A percentile compares a stretch with the other conserved stretches of the same genome.
These are phyloP conservation scores for Pempheris klunzingeri DNA, from an alignment of 2,797 vertebrate genomes.

Conservation along the genomic window DNA sequence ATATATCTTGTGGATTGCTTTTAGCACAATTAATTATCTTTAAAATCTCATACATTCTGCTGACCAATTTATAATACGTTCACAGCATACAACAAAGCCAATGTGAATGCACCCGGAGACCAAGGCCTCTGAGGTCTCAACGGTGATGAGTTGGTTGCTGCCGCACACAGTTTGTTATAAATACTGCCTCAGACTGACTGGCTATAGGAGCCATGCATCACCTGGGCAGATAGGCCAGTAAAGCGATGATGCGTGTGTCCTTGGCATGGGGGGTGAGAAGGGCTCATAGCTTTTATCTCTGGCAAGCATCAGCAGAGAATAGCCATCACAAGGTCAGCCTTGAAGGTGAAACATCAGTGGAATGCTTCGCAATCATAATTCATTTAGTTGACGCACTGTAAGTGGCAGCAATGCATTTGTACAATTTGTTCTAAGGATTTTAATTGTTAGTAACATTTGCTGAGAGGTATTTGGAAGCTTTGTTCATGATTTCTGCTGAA, in stretches of 20 bases:
- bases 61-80: constrained; percentile 35
- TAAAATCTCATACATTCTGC: constrained; percentile 9
- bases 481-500: constrained; percentile 29
- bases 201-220: constrained; percentile 82
- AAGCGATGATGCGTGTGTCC: constrained; percentile 81
- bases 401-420: constrained; percentile 55
- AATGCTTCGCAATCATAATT: constrained; percentile 68
- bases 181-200: constrained; percentile 76
- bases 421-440: constrained; percentile 58
- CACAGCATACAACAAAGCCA: constrained; percentile 35
- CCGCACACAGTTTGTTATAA: constrained; percentile 76
- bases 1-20: neutral
- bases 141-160: constrained; percentile 69
- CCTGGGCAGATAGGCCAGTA: constrained; percentile 79
- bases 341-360: constrained; percentile 79
- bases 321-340: constrained; percentile 76
- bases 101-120: constrained; percentile 35
- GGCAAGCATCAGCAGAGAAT: constrained; percentile 78
- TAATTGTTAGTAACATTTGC: constrained; percentile 46
- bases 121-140: constrained; percentile 51
- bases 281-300: constrained; percentile 79
- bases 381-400: constrained; percentile 47
- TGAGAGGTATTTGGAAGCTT: constrained; percentile 42
- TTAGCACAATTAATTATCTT: constrained; percentile 40
- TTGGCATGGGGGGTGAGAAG: constrained; percentile 70